Base-by-base conservation (phyloP, 2,888 invertebrate genomes). In the Quadriops clusia region DNA sequence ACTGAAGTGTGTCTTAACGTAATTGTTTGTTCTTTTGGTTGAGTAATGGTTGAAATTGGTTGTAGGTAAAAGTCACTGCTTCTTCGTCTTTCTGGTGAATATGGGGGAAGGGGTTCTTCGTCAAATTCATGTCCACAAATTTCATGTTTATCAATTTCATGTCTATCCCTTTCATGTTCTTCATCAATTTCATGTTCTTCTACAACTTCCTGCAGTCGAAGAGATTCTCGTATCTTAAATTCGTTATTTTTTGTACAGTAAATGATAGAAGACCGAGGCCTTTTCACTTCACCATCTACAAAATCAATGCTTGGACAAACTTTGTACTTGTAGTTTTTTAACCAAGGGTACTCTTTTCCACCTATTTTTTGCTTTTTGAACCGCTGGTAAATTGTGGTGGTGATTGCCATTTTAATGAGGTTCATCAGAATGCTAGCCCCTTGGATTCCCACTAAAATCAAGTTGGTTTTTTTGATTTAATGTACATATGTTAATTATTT, bases 291-390 rank as follows among this genome's bases (percentile, higher is more conserved):
- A 9, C 26, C 29, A 26, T 36, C 36, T 2, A 36, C 30, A 4
- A 14, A 18, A 23, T 35, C 35, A 12, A 27, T 20, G 3, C 32
- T 28, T 17, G 24, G 23, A 16, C 20, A 26, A 21, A 30, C 25
- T n/a, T 34, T 27, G 20, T 32, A 38, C 37, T 53, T 54, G 30
- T 50, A 41, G 1, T 46, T 34, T 26, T 61, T 65, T 12, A 68
- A 68, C 84, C 84, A 85, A 2, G 83, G 83, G 54, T 82, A 77
- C 48, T 67, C 69, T 25, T 74, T 69, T 1, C 83, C 83, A 29
- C 72, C 72, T 17, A 77, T 50, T 46, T 79, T 77, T 58, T 84
- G 82, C 41, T 81, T 74, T 58, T 82, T 82, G 50, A 83, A 83
- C 49, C 82, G 68, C 56, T 83, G 77, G 49, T 77, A 84, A 13